Base-by-base conservation (phyloP, 2,113 vertebrate species). In the Phalacrocorax aristotelis region DNA sequence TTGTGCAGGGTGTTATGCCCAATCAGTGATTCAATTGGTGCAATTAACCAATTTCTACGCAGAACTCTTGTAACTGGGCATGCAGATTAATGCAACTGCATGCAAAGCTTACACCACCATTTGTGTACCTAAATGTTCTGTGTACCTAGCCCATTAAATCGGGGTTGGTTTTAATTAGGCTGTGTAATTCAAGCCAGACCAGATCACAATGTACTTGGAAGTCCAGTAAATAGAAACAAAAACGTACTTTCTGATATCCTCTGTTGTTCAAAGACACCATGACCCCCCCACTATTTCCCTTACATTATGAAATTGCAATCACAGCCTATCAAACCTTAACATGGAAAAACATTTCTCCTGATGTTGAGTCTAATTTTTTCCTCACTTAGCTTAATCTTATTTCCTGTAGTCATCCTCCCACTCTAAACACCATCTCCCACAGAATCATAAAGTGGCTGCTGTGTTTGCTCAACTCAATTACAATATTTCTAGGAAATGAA, bases 31-130 rank as follows among this genome's bases (percentile, higher is more conserved):
- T 95, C 92, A 92, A 87, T 89, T 92, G 93, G 80, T 91, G 94
- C 87, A 96, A 91, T 96, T 97, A 97, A 87, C 90, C 89, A 84
- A 84, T 97, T 97, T 94, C 94, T 95, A 84, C 9, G 6, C 83
- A 84, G 88, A 91, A 83, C 65, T 90, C 83, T 60, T 89, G 55
- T 93, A 92, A 89, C 68, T 74, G 80, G 90, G 55, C 89, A 96
- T 91, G 86, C 61, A 95, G 92, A 94, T 97, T 93, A 93, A 94
- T 72, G 76, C 91, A 93, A 95, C 81, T 60, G 44, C 61, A 83
- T 87, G 76, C 83, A 89, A 84, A 87, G 77, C 77, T 95, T 92
- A 93, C 61, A 94, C 77, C 81, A 92, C 55, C 86, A 69, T 75
- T 96, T 87, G 69, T 92, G 83, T 81, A 86, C 83, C 65, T 92